phyloP scores from a whole-genome alignment of 2,797 vertebrate genomes.

The Syndactyla subalaris region DNA sequence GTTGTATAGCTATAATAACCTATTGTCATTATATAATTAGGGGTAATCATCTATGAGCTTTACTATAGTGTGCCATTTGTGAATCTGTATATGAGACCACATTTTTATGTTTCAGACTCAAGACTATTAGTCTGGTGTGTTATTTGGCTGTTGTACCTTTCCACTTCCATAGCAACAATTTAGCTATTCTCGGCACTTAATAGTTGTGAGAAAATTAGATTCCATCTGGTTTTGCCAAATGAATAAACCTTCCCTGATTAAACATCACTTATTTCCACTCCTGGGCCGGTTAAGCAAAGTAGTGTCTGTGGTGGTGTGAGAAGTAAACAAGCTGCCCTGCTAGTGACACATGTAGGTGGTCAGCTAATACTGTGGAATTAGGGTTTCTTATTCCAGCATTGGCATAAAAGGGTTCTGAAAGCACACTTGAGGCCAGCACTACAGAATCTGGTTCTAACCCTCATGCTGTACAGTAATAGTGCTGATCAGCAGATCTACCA shows the following conservation, averaged over 20 bases:
- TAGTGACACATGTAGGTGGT: neutral
- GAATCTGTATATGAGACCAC: neutral
- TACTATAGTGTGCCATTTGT: neutral
- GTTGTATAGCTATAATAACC: neutral
- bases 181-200: neutral
- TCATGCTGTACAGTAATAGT: neutral
- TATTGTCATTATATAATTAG: neutral
- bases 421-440: neutral
- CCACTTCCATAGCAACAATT: constrained; percentile 37
- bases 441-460: neutral
- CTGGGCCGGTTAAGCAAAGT: neutral
- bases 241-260: neutral
- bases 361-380: neutral
- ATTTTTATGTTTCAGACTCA: neutral
- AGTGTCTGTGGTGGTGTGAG: neutral
- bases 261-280: neutral
- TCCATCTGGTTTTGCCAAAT: constrained; percentile 6
- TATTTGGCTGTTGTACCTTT: neutral
- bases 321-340: neutral
- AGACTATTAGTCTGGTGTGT: neutral
- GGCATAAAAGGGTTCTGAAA: neutral
- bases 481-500: neutral
- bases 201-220: constrained; percentile 15
- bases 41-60: neutral
- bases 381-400: too few relatives aligned